Evolutionary conservation across 2,888 invertebrate species (phyloP).

Genomic region (Melinopterus prodromus): DNA sequence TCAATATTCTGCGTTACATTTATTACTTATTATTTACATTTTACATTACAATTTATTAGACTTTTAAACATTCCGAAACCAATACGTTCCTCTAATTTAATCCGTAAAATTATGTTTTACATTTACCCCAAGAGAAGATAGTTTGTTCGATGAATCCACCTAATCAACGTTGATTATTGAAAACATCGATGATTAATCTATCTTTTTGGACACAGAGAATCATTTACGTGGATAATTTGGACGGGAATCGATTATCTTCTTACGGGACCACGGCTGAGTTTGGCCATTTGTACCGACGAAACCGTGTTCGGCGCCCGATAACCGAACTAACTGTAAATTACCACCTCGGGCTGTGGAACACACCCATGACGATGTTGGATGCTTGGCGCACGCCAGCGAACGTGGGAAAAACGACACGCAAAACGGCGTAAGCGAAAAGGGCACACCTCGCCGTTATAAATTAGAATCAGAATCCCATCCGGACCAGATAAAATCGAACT

Average conservation of each 20-base stretch:
- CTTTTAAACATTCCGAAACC: too few species aligned
- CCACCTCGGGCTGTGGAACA: background rate
- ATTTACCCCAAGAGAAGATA: too few species aligned
- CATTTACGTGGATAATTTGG: background rate
- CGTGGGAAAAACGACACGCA: background rate
- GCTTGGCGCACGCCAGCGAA: background rate
- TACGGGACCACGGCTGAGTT: background rate
- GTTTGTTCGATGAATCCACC: too few species aligned
- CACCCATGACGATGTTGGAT: background rate
- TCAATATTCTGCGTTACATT: too few species aligned
- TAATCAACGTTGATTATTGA: too few species aligned
- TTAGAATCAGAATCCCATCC: background rate
- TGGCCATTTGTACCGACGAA: background rate
- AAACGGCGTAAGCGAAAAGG: constrained; percentile 4
- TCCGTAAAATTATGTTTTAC: too few species aligned
- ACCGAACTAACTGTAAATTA: background rate
- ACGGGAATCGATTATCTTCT: background rate
- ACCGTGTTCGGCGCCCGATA: background rate
- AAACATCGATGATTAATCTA: background rate
- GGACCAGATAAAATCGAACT: background rate
- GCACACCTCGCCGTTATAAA: background rate
- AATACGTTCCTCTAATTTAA: too few species aligned
- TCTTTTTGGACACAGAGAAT: background rate
- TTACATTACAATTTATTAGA: too few species aligned
- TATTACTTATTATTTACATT: too few species aligned